Percentiles rank a stretch among this genome's conserved stretches.
These are phyloP conservation scores for Ifrita kowaldi DNA, from an alignment of 2,113 vertebrate species.

Conservation along the genomic window DNA sequence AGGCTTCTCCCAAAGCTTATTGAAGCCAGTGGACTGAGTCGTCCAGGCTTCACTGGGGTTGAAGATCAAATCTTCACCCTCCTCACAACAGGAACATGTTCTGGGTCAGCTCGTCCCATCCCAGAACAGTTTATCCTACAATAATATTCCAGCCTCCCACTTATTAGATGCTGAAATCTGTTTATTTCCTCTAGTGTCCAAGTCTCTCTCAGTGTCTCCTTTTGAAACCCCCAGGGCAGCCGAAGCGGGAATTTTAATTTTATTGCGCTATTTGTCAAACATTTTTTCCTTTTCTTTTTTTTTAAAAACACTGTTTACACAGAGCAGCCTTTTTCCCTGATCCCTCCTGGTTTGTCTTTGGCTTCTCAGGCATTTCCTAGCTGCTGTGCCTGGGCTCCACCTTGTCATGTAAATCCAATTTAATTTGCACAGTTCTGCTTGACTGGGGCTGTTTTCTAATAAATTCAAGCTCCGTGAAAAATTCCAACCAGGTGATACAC, in stretches of 20 bases:
- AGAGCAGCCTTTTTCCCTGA: neutral
- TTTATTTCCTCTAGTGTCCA: slow-evolving; percentile 60
- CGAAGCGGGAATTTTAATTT: slow-evolving; percentile 61
- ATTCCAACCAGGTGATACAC: slow-evolving; percentile 72
- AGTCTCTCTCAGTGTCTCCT: slow-evolving; percentile 19
- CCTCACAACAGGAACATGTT: neutral
- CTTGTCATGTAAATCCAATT: slow-evolving; percentile 75
- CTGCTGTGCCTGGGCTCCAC: slow-evolving; percentile 42
- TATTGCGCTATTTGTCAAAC: slow-evolving; percentile 45
- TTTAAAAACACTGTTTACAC: slow-evolving; percentile 17
- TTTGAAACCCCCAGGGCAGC: slow-evolving; percentile 44
- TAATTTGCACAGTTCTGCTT: slow-evolving; percentile 78
- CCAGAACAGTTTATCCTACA: slow-evolving; percentile 57
- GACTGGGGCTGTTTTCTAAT: slow-evolving; percentile 58
- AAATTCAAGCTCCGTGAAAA: slow-evolving; percentile 72
- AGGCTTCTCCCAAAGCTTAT: neutral
- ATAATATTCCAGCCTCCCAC: slow-evolving; percentile 38
- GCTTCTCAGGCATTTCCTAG: slow-evolving; percentile 51
- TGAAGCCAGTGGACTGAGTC: neutral
- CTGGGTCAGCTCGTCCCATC: neutral
- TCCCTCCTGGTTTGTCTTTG: slow-evolving; percentile 22
- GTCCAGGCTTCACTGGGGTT: neutral
- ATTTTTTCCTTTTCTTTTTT: neutral
- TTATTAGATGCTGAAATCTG: slow-evolving; percentile 40
- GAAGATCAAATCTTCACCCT: slow-evolving; percentile 21